These are phyloP conservation scores for Drosophila pullipes DNA, from an alignment of 2,888 invertebrate species.

Conservation along the genomic window DNA sequence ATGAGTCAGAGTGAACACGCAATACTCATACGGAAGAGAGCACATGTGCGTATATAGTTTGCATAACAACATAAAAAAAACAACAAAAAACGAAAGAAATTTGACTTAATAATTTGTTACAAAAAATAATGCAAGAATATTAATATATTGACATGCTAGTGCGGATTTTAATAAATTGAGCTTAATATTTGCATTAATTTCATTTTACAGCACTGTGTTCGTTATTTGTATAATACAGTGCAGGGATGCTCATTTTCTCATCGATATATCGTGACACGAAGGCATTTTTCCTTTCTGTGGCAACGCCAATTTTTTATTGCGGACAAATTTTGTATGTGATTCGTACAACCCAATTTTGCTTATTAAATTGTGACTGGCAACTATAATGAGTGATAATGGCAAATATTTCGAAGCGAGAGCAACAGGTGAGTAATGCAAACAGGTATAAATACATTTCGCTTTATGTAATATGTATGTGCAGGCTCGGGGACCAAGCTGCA, in stretches of 20 bases:
- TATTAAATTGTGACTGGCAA: background rate
- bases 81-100: background rate
- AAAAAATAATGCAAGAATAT: background rate
- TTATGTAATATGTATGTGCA: slow-evolving; percentile 8
- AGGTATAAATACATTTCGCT: background rate
- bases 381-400: slow-evolving; percentile 32
- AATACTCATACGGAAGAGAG: slow-evolving; percentile 27
- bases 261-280: slow-evolving; percentile 15
- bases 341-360: slow-evolving; percentile 18
- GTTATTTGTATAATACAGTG: background rate
- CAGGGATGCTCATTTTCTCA: background rate
- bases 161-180: slow-evolving; percentile 3
- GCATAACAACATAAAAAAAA: background rate
- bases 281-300: slow-evolving; percentile 1
- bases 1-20: slow-evolving; percentile 45
- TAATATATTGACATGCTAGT: background rate
- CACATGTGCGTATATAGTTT: slow-evolving; percentile 18
- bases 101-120: background rate
- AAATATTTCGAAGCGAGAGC: background rate
- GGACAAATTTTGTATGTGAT: slow-evolving; percentile 42
- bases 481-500: slow-evolving; percentile 52
- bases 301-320: slow-evolving; percentile 24
- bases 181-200: slow-evolving; percentile 4
- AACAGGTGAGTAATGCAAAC: background rate
- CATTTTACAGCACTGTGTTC: slow-evolving; percentile 12